Evolutionary conservation across 2,113 vertebrate genomes (phyloP).

Genomic region (Bujurquina vittata): DNA sequence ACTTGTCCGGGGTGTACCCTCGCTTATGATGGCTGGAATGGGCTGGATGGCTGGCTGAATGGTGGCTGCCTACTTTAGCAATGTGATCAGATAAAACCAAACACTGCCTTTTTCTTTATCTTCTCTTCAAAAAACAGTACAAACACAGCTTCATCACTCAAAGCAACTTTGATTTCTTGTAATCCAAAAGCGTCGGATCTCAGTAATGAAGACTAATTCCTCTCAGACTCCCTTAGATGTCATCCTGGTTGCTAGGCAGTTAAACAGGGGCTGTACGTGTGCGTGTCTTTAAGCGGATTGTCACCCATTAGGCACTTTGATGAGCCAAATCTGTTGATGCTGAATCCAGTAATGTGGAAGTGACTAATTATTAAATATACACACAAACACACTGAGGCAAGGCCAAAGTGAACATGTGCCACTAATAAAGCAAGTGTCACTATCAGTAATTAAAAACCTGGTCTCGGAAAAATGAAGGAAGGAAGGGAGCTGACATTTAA

Average conservation of each 20-base stretch:
- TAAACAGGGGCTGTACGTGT: conserved; percentile 23
- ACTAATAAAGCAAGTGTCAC: conserved; percentile 2
- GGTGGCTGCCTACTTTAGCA: neutral
- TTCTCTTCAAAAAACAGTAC: neutral
- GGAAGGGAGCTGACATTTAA: neutral
- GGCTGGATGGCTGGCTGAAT: neutral
- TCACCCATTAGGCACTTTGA: conserved; percentile 64
- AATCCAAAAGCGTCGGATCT: conserved; percentile 25
- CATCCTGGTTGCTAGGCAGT: conserved; percentile 54
- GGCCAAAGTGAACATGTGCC: conserved; percentile 1
- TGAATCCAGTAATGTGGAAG: conserved; percentile 14
- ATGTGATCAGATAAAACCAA: neutral
- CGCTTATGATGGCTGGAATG: too few species aligned
- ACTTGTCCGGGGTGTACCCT: too few species aligned
- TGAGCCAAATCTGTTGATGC: conserved; percentile 53
- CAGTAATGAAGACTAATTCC: conserved; percentile 32
- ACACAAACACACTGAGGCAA: neutral
- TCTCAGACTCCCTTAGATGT: conserved; percentile 28
- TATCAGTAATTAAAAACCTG: neutral
- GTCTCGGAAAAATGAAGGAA: neutral
- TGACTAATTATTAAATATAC: conserved; percentile 39
- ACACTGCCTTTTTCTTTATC: neutral
- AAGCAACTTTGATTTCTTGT: conserved; percentile 14
- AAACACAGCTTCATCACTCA: neutral
- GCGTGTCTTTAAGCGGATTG: conserved; percentile 63